Conservation (phyloP, 1,140 invertebrate genomes). For the Antheraea pernyi region DNA sequence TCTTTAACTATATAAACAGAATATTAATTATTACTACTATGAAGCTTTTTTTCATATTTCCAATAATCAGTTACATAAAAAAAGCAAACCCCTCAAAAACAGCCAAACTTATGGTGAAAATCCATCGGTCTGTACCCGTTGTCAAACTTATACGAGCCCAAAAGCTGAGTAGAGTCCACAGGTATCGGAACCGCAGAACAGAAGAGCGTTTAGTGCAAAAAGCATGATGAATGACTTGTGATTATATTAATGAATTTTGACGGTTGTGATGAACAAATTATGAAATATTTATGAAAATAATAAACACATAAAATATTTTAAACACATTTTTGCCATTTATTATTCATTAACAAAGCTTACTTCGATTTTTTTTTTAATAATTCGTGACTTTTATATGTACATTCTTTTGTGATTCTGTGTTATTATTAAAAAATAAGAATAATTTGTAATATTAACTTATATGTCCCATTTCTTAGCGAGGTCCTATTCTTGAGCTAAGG, state of each 20-base stretch:
- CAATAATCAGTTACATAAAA: not conserved
- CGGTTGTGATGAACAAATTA: not conserved
- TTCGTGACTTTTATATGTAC: too few relatives aligned
- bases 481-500: too few relatives aligned
- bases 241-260: not conserved
- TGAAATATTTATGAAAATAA: not conserved
- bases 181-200: constrained; percentile 33
- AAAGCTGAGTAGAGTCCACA: constrained; percentile 4
- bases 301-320: not conserved
- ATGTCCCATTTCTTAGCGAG: too few relatives aligned
- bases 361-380: too few relatives aligned
- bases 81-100: constrained; percentile 6
- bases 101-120: not conserved
- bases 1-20: too few relatives aligned
- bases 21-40: too few relatives aligned
- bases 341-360: too few relatives aligned
- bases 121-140: not conserved
- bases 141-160: not conserved
- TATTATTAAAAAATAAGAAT: too few relatives aligned
- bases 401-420: too few relatives aligned
- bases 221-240: constrained; percentile 34
- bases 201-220: constrained; percentile 45
- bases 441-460: too few relatives aligned
- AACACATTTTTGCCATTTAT: too few relatives aligned
- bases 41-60: too few relatives aligned